phyloP scores from a whole-genome alignment of 2,797 vertebrate species.

The Chiloscyllium punctatum region DNA sequence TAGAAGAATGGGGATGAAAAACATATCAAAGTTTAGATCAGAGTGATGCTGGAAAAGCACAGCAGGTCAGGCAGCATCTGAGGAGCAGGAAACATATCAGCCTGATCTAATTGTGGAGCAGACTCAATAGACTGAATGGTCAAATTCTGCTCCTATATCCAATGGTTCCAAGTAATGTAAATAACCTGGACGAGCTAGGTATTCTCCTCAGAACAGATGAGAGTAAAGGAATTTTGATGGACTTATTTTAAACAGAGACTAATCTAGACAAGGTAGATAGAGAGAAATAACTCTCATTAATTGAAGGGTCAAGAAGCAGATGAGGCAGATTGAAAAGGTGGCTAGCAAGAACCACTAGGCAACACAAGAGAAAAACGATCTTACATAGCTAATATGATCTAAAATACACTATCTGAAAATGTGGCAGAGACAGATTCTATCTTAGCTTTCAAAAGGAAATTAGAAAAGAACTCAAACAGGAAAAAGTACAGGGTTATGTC shows the following conservation, averaged over 20 bases:
- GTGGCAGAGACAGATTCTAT: not conserved
- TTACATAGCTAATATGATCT: not conserved
- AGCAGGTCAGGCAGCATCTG: too few relatives aligned
- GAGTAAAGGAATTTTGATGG: not conserved
- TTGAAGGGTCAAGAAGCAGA: too few relatives aligned
- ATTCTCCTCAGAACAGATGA: not conserved
- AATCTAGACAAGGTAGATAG: too few relatives aligned
- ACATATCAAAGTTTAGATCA: too few relatives aligned
- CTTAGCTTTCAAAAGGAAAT: not conserved
- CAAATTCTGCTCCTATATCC: too few relatives aligned
- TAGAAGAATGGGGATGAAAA: too few relatives aligned
- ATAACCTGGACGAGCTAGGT: not conserved
- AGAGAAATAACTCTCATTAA: too few relatives aligned
- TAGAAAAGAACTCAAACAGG: not conserved
- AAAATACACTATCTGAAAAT: not conserved
- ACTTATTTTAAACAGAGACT: not conserved
- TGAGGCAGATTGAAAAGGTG: too few relatives aligned
- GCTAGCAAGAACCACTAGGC: not conserved
- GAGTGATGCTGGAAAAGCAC: too few relatives aligned
- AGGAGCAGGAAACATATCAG: too few relatives aligned
- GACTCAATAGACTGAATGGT: too few relatives aligned
- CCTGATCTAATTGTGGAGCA: too few relatives aligned
- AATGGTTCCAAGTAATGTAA: not conserved
- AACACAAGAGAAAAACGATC: not conserved
- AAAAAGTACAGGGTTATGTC: not conserved